Evolutionary conservation across 92 coral and sea anemone species (phyloP).

Genomic region (Pocillopora grandis): DNA sequence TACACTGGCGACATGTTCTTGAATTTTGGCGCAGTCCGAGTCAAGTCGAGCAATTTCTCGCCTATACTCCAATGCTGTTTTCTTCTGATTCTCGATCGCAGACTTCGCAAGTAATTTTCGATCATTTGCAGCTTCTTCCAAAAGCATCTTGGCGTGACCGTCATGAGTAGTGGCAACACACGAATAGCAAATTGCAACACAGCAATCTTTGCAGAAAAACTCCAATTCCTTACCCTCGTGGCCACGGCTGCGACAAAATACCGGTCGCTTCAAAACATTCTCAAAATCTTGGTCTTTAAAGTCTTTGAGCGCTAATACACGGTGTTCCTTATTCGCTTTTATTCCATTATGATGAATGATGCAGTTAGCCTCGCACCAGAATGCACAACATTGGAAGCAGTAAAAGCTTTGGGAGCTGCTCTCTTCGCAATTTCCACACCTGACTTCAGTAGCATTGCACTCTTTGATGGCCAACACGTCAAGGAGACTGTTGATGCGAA

Average conservation of each 20-base stretch:
- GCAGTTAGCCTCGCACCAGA: background rate
- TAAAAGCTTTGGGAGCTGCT: too few species aligned
- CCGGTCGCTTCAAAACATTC: too few species aligned
- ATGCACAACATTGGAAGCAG: too few species aligned
- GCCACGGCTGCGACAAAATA: background rate
- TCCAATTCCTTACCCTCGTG: background rate
- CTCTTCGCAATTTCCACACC: background rate
- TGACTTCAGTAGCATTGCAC: background rate
- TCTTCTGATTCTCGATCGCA: background rate
- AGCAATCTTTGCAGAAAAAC: background rate
- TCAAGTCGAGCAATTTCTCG: background rate
- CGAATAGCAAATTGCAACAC: background rate
- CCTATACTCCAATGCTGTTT: background rate
- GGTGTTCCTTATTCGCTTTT: background rate
- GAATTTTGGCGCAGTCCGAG: background rate
- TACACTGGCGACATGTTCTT: background rate
- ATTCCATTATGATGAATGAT: background rate
- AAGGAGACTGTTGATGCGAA: slow-evolving; percentile 1
- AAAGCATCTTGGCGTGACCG: slow-evolving; percentile 3
- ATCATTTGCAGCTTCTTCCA: background rate
- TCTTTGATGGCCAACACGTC: background rate
- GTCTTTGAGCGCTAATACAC: background rate
- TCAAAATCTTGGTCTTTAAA: background rate
- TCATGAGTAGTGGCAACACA: background rate
- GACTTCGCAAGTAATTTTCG: background rate